A percentile compares a stretch with the other conserved stretches of the same genome.
phyloP scores from a whole-genome alignment of 2,113 vertebrate species.

The Erinaceus europaeus region DNA sequence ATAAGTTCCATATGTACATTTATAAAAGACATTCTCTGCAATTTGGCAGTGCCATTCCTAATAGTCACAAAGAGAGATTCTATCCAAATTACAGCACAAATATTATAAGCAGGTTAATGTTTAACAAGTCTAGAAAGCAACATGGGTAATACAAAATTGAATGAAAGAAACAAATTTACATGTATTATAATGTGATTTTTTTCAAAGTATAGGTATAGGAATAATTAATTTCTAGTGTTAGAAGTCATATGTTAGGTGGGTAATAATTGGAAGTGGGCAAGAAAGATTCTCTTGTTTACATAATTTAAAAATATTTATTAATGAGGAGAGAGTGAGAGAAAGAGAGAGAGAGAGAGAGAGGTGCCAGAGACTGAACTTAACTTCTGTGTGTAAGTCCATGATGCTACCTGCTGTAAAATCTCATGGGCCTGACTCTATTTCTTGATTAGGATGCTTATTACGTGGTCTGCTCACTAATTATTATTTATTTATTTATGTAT shows the following conservation, averaged over 20 bases:
- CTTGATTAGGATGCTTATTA: background rate
- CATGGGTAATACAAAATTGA: background rate
- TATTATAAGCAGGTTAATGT: background rate
- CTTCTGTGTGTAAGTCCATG: too few relatives aligned
- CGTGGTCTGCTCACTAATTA: too few relatives aligned
- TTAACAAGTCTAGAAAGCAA: background rate
- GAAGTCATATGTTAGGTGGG: background rate
- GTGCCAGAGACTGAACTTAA: too few relatives aligned
- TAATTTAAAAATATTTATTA: background rate
- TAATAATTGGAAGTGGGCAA: background rate
- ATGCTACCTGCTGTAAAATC: too few relatives aligned
- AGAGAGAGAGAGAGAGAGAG: too few relatives aligned
- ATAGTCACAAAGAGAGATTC: background rate
- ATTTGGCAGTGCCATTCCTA: background rate
- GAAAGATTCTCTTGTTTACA: background rate
- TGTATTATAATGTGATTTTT: background rate
- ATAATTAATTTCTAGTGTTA: background rate
- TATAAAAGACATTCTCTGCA: background rate
- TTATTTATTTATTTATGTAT: too few relatives aligned
- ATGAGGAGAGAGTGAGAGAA: too few relatives aligned
- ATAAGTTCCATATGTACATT: background rate
- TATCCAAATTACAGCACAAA: background rate
- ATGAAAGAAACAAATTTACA: background rate
- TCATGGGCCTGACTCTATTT: too few relatives aligned
- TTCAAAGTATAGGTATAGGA: background rate